Conservation (phyloP, 2,113 vertebrate species). For the Micronisus gabar region DNA sequence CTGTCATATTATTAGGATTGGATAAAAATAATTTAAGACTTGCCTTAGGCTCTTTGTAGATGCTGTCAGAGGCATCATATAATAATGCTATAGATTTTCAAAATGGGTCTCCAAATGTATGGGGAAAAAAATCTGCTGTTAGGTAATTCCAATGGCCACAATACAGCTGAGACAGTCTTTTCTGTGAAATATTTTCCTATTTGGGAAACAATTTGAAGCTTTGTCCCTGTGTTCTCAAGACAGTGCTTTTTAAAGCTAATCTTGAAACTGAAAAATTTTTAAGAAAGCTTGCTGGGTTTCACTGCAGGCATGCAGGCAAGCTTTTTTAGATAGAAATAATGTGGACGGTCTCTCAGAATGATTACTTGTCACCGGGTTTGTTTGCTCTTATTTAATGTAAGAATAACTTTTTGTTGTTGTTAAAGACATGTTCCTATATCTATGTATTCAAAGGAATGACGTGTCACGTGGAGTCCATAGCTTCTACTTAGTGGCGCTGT, state of each 20-base stretch:
- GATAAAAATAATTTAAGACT: background rate
- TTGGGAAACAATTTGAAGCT: background rate
- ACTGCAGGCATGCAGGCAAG: background rate
- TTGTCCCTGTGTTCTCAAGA: background rate
- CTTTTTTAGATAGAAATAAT: background rate
- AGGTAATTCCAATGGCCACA: background rate
- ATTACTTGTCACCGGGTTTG: background rate
- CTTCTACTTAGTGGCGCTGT: background rate
- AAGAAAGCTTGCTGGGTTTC: background rate
- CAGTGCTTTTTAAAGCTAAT: background rate
- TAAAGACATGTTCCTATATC: background rate
- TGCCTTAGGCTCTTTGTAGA: background rate
- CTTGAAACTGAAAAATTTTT: background rate
- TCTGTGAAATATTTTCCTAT: background rate
- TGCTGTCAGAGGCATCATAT: background rate
- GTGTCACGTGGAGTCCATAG: background rate
- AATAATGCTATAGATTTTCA: background rate
- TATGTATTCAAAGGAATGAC: rapidly evolving
- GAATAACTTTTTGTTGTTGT: background rate
- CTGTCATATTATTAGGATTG: background rate
- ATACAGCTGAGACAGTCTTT: background rate
- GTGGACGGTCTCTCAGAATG: background rate
- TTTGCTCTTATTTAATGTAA: background rate
- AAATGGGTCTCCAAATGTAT: background rate
- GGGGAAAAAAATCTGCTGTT: background rate